phyloP scores from a whole-genome alignment of 2,888 invertebrate genomes.

The Torymus texanus region DNA sequence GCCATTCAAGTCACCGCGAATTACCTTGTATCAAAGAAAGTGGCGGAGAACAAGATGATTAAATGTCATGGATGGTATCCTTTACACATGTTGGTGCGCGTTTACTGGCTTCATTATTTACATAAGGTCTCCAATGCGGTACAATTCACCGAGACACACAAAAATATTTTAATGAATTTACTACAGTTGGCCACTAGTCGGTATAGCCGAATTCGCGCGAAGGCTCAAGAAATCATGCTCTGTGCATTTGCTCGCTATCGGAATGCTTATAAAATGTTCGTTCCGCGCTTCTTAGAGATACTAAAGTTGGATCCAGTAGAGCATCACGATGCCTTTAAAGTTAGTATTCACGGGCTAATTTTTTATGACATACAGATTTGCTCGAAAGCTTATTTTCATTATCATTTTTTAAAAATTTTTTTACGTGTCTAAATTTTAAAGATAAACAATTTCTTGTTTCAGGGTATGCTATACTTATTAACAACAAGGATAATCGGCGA shows the following conservation, averaged over 20 bases:
- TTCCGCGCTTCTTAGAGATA: conserved; percentile 80
- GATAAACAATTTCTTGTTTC: conserved; percentile 32
- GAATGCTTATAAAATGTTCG: conserved; percentile 82
- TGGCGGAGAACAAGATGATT: conserved; percentile 80
- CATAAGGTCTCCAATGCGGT: conserved; percentile 75
- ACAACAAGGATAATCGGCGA: conserved; percentile 79
- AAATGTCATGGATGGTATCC: conserved; percentile 76
- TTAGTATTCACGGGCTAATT: conserved; percentile 52
- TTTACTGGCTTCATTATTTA: conserved; percentile 64
- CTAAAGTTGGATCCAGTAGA: conserved; percentile 79
- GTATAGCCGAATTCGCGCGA: conserved; percentile 82
- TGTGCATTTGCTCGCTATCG: conserved; percentile 81
- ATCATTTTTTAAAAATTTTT: neutral
- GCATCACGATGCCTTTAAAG: conserved; percentile 84
- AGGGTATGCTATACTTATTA: conserved; percentile 87
- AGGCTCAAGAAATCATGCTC: conserved; percentile 82
- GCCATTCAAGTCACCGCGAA: conserved; percentile 79
- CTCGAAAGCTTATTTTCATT: neutral
- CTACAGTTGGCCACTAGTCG: conserved; percentile 80
- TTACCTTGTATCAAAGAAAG: conserved; percentile 78
- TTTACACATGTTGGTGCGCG: conserved; percentile 62
- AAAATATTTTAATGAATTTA: conserved; percentile 79
- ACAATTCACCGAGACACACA: conserved; percentile 80
- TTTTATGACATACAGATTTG: neutral
- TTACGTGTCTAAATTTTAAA: neutral